These are phyloP conservation scores for Macrophya annulata DNA, from an alignment of 2,888 invertebrate genomes.

Conservation along the genomic window DNA sequence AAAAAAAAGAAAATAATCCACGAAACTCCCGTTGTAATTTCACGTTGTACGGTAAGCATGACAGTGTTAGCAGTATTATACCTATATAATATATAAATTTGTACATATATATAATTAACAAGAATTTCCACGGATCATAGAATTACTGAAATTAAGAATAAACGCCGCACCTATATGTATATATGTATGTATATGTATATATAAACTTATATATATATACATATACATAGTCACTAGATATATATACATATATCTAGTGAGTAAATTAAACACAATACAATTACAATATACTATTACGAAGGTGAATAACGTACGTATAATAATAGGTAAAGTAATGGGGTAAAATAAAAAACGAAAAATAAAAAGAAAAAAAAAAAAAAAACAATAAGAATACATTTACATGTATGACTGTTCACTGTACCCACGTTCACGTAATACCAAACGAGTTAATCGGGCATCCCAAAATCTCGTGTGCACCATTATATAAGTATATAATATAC, in stretches of 20 bases:
- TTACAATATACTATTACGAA: slow-evolving; percentile 5
- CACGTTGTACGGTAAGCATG: slow-evolving; percentile 50
- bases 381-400: slow-evolving; percentile 31
- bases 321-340: neutral
- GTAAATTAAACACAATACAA: slow-evolving; percentile 58
- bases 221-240: no score
- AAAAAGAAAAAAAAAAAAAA: slow-evolving; percentile 37
- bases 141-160: slow-evolving; percentile 40
- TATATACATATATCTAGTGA: slow-evolving; percentile 15
- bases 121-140: slow-evolving; percentile 52
- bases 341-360: neutral
- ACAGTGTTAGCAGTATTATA: slow-evolving; percentile 40
- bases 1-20: no score
- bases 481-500: neutral
- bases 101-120: slow-evolving; percentile 40
- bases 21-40: slow-evolving; percentile 38
- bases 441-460: slow-evolving; percentile 24
- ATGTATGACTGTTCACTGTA: neutral
- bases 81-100: slow-evolving; percentile 39
- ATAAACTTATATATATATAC: neutral
- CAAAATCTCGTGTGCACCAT: slow-evolving; percentile 40
- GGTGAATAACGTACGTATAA: neutral
- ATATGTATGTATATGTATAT: neutral
- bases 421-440: neutral
- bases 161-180: slow-evolving; percentile 37